Evolutionary conservation across 2,888 invertebrate genomes (phyloP), one percentile per base, ranked within the genome.

Genomic region (Cephus runcator): DNA sequence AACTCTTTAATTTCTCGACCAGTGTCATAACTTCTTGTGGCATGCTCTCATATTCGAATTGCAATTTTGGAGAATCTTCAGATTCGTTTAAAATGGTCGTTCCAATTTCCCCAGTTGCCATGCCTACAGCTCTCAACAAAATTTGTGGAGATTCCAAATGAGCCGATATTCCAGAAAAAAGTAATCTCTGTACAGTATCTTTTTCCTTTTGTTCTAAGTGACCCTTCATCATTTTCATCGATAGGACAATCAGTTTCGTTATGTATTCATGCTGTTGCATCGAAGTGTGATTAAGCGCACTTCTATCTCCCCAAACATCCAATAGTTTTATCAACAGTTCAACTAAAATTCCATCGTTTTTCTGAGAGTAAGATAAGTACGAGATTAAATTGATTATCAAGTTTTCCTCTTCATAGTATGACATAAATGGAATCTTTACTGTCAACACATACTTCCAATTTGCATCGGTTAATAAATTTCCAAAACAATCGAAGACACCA

Each of bases 191-290:
- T 0, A 95, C 87, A 31, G 92, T 92, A 0, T 84, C 83, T 73
- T 89, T 89, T 35, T 90, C 85, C 1, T 69, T 11, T 1, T 73
- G 69, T 12, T 75, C 83, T 30, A 90, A 76, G 40, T 77, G 77
- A 56, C 77, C 76, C 23, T 92, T 91, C 76, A 93, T 88, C 83
- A 93, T 93, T 83, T 93, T 94, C 0, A 93, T 91, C 0, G 93
- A 92, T 30, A 94, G 85, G 23, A 96, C 90, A 0, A 97, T 92
- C 35, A 95, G 86, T 88, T 96, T 95, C 0, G 95, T 94, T 4
- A 96, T 92, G 82, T 94, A 95, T 82, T 95, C 91, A 85, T 96
- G 96, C 83, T 96, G 96, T 69, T 94, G 93, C 12, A 94, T 90
- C 78, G 95, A 94, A 0, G 94, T 93, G 30, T 95, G 94, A 76